Conservation (phyloP, 2,113 vertebrate genomes). For the Micromys minutus region DNA sequence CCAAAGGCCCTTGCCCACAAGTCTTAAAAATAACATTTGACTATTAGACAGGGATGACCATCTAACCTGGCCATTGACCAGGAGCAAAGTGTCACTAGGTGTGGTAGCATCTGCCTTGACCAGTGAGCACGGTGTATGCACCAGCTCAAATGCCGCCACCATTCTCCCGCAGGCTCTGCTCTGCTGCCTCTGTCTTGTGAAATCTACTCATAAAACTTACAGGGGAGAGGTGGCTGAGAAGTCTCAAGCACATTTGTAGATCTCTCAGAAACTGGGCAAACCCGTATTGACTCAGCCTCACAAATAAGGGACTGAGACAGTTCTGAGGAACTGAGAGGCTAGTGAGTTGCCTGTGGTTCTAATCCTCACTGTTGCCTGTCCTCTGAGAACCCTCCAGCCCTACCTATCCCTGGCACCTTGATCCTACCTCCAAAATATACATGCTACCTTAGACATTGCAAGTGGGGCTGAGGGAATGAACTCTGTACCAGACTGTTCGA, state of each 20-base stretch:
- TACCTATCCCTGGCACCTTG: background rate
- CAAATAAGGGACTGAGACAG: background rate
- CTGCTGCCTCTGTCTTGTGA: background rate
- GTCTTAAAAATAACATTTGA: background rate
- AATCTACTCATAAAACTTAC: background rate
- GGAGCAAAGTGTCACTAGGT: background rate
- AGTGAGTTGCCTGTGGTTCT: background rate
- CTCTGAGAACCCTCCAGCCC: background rate
- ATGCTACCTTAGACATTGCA: accelerated
- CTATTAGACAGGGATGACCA: background rate
- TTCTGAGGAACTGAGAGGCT: too few species aligned
- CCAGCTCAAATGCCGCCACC: background rate
- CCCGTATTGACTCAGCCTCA: background rate
- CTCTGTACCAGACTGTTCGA: background rate
- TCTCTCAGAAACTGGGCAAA: constrained; percentile 8
- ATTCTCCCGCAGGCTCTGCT: constrained; percentile 5
- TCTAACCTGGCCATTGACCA: background rate
- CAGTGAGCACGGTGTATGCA: background rate
- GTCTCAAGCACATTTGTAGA: background rate
- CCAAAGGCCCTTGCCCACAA: background rate
- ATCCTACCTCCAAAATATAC: background rate
- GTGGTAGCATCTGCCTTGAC: constrained; percentile 31
- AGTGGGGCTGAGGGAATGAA: background rate
- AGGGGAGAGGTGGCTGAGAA: background rate
- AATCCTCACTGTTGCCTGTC: background rate